Evolutionary conservation across 2,113 vertebrate species (phyloP).

Genomic region (Penelope pileata): DNA sequence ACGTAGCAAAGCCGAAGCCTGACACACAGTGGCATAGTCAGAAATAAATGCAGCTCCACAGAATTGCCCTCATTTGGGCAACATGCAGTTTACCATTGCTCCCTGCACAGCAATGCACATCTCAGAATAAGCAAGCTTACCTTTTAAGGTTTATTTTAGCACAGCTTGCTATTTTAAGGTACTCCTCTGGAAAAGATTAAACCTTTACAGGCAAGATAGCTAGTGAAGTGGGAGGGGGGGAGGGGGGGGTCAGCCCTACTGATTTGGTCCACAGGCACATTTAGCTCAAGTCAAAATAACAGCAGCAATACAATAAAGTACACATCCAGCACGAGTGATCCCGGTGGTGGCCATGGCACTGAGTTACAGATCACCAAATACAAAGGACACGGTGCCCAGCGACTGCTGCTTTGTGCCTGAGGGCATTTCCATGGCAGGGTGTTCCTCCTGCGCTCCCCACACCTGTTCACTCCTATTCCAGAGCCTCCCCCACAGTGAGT

Average conservation of each 20-base stretch:
- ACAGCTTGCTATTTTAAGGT: background rate
- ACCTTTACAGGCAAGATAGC: background rate
- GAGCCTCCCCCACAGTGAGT: fast-evolving
- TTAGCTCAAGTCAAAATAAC: background rate
- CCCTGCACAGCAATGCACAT: background rate
- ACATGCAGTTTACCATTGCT: background rate
- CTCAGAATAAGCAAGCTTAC: background rate
- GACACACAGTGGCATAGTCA: slow-evolving; percentile 37
- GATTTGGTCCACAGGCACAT: background rate
- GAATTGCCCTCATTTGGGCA: background rate
- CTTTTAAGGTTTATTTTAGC: background rate
- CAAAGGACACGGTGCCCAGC: background rate
- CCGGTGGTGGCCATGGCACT: fast-evolving
- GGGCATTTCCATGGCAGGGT: background rate
- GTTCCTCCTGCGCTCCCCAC: fast-evolving
- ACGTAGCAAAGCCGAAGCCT: slow-evolving; percentile 25
- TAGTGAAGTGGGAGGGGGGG: background rate
- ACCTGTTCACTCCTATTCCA: fast-evolving
- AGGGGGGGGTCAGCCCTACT: background rate
- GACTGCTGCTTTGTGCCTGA: background rate
- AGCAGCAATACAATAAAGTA: background rate
- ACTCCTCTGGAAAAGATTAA: background rate
- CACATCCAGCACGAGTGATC: fast-evolving
- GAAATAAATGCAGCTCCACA: background rate
- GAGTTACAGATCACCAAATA: background rate